phyloP scores from a whole-genome alignment of 2,797 vertebrate species.

The Coregonus suidteri region DNA sequence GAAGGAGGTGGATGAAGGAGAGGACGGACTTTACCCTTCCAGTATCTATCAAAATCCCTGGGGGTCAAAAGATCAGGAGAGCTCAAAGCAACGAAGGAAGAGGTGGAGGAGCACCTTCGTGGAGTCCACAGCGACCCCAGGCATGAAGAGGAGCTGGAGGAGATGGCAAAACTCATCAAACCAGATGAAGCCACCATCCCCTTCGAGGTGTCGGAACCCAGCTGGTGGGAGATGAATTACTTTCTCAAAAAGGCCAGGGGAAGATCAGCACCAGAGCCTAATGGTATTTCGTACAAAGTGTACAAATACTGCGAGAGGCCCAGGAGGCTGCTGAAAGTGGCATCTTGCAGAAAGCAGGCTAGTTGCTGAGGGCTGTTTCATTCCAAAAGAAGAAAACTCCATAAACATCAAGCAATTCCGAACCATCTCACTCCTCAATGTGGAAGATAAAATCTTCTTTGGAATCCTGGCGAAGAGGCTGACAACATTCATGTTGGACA shows the following conservation, averaged over 20 bases:
- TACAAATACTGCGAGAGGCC: no score
- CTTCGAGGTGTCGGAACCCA: conserved; percentile 12
- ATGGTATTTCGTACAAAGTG: neutral
- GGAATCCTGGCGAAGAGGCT: no score
- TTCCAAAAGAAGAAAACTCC: no score
- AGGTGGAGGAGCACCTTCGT: conserved; percentile 11
- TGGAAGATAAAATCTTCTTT: no score
- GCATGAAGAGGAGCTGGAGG: conserved; percentile 7
- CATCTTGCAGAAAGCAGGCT: no score
- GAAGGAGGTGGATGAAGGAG: conserved; percentile 3
- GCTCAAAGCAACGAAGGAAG: conserved; percentile 14
- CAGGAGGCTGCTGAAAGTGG: no score
- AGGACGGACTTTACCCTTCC: neutral
- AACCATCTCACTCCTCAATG: no score
- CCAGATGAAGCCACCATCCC: conserved; percentile 7
- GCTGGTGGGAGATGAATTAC: neutral
- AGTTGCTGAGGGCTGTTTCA: no score
- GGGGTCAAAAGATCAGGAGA: conserved; percentile 9
- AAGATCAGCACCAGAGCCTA: neutral
- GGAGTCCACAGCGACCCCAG: conserved; percentile 12
- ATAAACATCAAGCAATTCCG: no score
- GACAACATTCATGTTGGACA: neutral
- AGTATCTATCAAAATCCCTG: conserved; percentile 5
- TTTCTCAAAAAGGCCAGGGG: neutral
- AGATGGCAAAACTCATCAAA: neutral